phyloP scores from a whole-genome alignment of 2,797 vertebrate genomes.

The Sebastiscus tertius region DNA sequence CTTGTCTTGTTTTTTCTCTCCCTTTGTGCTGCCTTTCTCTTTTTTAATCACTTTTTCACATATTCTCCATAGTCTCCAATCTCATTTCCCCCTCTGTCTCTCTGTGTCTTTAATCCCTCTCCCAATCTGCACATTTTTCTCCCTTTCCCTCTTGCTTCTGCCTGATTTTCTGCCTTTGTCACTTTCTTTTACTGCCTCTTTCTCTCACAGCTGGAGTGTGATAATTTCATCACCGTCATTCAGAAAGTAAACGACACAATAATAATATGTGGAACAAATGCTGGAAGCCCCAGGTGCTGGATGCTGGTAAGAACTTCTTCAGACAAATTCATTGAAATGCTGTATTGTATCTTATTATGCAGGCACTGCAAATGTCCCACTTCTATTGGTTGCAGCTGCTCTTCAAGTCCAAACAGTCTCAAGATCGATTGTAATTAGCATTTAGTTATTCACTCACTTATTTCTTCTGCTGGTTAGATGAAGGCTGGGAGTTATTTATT shows the following conservation, averaged over 20 bases:
- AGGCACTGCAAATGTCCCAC: neutral
- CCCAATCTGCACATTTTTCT: neutral
- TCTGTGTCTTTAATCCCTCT: constrained; percentile 32
- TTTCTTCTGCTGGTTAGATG: constrained; percentile 5
- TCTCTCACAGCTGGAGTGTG: constrained; percentile 80
- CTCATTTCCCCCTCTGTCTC: neutral
- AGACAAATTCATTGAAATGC: neutral
- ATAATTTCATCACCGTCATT: constrained; percentile 88
- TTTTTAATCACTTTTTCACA: constrained; percentile 31
- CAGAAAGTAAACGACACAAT: constrained; percentile 84
- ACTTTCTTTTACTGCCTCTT: constrained; percentile 7
- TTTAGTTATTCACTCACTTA: constrained; percentile 22
- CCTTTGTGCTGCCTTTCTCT: neutral
- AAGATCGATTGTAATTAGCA: constrained; percentile 18
- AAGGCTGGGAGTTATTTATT: constrained; percentile 15
- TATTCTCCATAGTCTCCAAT: neutral
- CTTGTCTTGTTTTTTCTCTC: neutral
- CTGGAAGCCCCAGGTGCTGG: constrained; percentile 86
- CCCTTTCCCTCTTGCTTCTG: neutral
- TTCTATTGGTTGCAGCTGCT: neutral
- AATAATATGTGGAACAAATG: constrained; percentile 85
- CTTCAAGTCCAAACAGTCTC: neutral
- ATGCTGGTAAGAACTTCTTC: constrained; percentile 80
- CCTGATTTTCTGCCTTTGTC: constrained; percentile 37
- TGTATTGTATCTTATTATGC: neutral